Conservation (phyloP, 2,113 vertebrate genomes). For the Daubentonia madagascariensis region DNA sequence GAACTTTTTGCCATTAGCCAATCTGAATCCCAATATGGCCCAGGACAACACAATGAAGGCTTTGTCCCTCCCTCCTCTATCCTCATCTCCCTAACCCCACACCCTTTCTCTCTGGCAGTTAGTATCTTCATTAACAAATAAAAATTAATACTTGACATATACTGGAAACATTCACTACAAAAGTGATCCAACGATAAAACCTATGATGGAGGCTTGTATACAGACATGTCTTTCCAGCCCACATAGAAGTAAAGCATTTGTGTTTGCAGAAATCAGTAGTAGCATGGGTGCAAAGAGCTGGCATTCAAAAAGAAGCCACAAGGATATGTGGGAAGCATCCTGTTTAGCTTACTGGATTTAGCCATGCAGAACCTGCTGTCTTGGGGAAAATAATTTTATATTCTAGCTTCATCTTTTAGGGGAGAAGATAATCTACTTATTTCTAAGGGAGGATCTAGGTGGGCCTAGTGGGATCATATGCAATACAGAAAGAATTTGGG, state of each 20-base stretch:
- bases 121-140: constrained; percentile 21
- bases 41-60: background rate
- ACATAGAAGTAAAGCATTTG: constrained; percentile 30
- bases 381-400: background rate
- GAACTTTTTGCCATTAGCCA: constrained; percentile 78
- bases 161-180: background rate
- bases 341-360: constrained; percentile 40
- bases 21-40: background rate
- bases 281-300: background rate
- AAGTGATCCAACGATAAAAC: background rate
- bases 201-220: background rate
- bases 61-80: background rate
- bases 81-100: background rate
- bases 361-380: background rate
- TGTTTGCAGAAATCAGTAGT: background rate
- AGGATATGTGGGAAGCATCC: background rate
- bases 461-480: background rate
- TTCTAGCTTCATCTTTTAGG: background rate
- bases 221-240: background rate
- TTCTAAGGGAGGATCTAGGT: background rate
- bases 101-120: background rate
- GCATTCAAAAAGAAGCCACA: constrained; percentile 9
- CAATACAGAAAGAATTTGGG: background rate
- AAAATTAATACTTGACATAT: background rate
- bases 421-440: background rate